Base-by-base conservation (phyloP, 64 coral and sea anemone species). In the Pachyseris speciosa region DNA sequence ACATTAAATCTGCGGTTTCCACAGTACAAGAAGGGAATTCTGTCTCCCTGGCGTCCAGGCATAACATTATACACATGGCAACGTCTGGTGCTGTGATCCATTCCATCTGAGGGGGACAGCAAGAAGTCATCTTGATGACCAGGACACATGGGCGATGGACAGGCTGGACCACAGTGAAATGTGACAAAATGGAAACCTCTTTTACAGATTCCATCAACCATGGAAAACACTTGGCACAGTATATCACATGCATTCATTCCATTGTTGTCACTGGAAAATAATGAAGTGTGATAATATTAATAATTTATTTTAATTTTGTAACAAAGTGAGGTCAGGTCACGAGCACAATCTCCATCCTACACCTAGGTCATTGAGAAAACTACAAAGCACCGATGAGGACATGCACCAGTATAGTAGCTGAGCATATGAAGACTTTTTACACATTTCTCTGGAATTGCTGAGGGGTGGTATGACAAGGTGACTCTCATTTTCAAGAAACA, bases 91-190 rank as follows among this genome's bases (percentile, higher is more conserved):
- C 20, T 10, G 5, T 26, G 59, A 12, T 37, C 26, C 19, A 67
- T 33, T 37, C 53, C 80, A 17, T 10, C 31, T 50, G 44, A 33
- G 27, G 24, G 16, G n/a, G 89, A 38, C 37, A 24, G 22, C 5
- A 80, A 60, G 33, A 22, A 36, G 36, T 76, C 64, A 28, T 44
- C 68, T 32, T 79, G 65, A 30, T 80, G 48, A 52, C 92, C 92
- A 63, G 85, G 92, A 37, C 92, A 94, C 9, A 63, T 41, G 1
- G 20, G 29, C 3, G 85, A 83, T 16, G 73, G 85, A 16, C 92
- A 94, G 22, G 69, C 85, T 40, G 92, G 92, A 9, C 92, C 92
- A 94, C 92, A 94, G 34, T 89, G 67, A 34, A 94, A 94, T 37
- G 37, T 83, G 16, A 88, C 48, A 72, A 83, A 88, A 26, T 42